A percentile compares a stretch with the other conserved stretches of the same genome.
phyloP scores from a whole-genome alignment of 2,797 vertebrate species.

The Falco berigora region DNA sequence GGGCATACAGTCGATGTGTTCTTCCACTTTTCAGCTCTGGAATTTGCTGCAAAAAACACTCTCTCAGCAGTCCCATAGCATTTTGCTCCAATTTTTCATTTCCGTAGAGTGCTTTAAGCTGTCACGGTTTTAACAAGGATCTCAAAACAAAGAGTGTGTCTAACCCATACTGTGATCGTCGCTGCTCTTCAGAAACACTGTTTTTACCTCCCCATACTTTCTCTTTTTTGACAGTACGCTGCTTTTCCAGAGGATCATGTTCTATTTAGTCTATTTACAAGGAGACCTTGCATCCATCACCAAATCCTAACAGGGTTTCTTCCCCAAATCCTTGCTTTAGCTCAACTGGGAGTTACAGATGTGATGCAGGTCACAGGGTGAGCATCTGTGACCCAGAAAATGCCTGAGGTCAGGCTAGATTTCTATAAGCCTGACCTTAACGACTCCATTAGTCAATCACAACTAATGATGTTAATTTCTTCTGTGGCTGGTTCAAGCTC shows the following conservation, averaged over 20 bases:
- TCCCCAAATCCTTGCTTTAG: not conserved
- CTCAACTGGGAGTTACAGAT: not conserved
- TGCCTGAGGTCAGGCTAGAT: not conserved
- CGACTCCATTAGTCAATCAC: fast-evolving
- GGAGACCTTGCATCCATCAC: not conserved
- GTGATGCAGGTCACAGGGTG: not conserved
- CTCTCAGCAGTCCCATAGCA: not conserved
- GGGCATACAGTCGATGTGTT: not conserved
- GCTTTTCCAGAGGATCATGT: not conserved
- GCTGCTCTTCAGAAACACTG: not conserved
- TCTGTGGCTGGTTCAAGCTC: not conserved
- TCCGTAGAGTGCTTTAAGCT: not conserved
- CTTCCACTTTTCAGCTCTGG: not conserved
- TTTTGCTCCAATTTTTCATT: not conserved
- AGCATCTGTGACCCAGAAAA: not conserved
- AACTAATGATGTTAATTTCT: not conserved
- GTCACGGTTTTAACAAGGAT: not conserved
- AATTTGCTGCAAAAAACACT: not conserved
- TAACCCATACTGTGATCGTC: not conserved
- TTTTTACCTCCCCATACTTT: not conserved
- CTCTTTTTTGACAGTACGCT: not conserved
- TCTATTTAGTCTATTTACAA: not conserved
- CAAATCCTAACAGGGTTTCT: not conserved
- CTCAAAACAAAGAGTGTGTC: not conserved
- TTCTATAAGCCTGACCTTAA: not conserved